These are phyloP conservation scores for Coracopsis vasa DNA, from an alignment of 2,113 vertebrate species.

Conservation along the genomic window DNA sequence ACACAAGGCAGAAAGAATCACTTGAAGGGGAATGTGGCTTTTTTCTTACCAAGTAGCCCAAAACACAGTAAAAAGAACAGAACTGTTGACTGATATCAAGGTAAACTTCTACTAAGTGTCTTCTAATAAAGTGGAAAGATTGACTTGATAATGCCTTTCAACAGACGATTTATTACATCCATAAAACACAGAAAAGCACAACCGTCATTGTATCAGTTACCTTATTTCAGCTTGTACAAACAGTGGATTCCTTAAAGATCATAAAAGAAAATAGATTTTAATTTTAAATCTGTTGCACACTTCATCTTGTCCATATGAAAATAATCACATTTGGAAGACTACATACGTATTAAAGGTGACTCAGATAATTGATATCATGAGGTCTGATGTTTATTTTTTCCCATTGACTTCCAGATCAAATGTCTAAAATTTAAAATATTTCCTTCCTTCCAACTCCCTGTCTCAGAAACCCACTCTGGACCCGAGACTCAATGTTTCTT, in stretches of 20 bases:
- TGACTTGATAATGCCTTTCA: neutral
- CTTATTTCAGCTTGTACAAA: neutral
- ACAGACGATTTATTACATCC: neutral
- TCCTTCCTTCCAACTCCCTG: neutral
- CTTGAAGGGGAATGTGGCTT: neutral
- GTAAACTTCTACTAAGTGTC: neutral
- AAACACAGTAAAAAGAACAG: neutral
- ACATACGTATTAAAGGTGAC: neutral
- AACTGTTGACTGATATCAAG: neutral
- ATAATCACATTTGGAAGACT: neutral
- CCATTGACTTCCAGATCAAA: neutral
- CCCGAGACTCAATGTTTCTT: neutral
- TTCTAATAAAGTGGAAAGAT: neutral
- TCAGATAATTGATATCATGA: neutral
- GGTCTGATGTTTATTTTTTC: neutral
- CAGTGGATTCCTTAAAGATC: neutral
- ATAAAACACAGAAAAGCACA: neutral
- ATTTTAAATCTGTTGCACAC: neutral
- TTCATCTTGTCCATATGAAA: neutral
- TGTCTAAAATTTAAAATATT: neutral
- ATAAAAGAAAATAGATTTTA: neutral
- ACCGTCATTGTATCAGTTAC: neutral
- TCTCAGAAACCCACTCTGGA: neutral
- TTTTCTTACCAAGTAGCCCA: neutral
- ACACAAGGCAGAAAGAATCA: neutral